These are phyloP conservation scores for Drosophila robusta DNA, from an alignment of 2,888 invertebrate species.

Conservation along the genomic window DNA sequence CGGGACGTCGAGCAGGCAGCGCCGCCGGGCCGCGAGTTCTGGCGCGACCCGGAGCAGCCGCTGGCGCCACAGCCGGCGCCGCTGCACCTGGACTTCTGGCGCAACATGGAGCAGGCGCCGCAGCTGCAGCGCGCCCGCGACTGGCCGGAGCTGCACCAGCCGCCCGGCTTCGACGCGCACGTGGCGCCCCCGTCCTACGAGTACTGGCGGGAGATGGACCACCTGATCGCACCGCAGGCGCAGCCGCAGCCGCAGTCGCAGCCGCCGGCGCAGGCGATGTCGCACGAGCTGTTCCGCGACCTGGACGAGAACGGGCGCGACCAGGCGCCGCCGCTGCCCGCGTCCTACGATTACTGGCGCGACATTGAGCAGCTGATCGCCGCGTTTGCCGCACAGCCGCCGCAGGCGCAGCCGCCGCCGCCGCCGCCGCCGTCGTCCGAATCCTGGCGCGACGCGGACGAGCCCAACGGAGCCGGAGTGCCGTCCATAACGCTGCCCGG, in stretches of 20 bases:
- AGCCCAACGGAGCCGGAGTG: neutral
- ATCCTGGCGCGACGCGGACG: neutral
- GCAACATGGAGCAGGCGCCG: neutral
- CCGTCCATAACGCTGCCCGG: neutral
- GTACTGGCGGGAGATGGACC: neutral
- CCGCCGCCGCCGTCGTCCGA: neutral
- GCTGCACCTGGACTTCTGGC: neutral
- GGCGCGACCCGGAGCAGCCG: neutral
- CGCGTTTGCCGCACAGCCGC: neutral
- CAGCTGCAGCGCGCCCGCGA: neutral
- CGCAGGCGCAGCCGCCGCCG: neutral
- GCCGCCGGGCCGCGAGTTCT: neutral
- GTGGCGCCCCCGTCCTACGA: too few species aligned
- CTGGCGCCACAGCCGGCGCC: neutral
- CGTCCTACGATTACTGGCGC: constrained; percentile 5
- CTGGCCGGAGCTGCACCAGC: neutral
- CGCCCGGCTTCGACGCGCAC: neutral
- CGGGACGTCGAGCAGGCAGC: neutral
- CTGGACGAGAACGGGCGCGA: neutral
- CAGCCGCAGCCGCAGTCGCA: neutral
- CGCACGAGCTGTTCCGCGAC: neutral
- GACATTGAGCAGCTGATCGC: constrained; percentile 11
- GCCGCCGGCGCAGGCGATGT: too few species aligned
- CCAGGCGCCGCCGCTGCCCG: neutral
- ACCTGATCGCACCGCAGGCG: neutral